Evolutionary conservation across 2,113 vertebrate species (phyloP).

Genomic region (Scytalopus superciliaris): DNA sequence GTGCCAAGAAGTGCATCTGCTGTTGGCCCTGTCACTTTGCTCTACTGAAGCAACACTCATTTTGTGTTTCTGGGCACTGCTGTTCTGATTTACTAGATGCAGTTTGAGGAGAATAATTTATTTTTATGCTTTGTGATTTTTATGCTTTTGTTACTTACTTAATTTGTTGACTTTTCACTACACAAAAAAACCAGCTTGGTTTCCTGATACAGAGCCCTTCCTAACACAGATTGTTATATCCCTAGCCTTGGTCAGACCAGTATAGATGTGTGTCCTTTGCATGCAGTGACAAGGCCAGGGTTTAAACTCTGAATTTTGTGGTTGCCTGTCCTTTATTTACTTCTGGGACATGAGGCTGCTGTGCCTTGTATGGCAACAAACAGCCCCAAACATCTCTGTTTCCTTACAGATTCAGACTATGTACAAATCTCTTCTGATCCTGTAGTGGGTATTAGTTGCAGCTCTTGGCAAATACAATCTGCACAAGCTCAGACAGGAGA

Average conservation of each 20-base stretch:
- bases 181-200: not conserved
- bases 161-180: not conserved
- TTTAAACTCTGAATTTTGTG: not conserved
- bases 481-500: not conserved
- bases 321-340: not conserved
- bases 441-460: not conserved
- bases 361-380: not conserved
- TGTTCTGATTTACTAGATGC: constrained; percentile 44
- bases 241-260: not conserved
- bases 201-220: not conserved
- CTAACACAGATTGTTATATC: not conserved
- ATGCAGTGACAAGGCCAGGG: not conserved
- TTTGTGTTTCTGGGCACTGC: constrained; percentile 57
- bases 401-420: not conserved
- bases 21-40: constrained; percentile 70
- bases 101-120: constrained; percentile 15
- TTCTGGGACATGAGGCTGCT: not conserved
- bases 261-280: rapidly evolving
- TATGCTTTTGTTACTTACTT: not conserved
- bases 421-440: not conserved
- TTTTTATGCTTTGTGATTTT: constrained; percentile 5
- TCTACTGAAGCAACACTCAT: constrained; percentile 55
- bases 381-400: not conserved
- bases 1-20: constrained; percentile 73
- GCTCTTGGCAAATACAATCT: not conserved